Evolutionary conservation across 2,888 invertebrate species (phyloP).

Genomic region (Sylvicola cinctus): DNA sequence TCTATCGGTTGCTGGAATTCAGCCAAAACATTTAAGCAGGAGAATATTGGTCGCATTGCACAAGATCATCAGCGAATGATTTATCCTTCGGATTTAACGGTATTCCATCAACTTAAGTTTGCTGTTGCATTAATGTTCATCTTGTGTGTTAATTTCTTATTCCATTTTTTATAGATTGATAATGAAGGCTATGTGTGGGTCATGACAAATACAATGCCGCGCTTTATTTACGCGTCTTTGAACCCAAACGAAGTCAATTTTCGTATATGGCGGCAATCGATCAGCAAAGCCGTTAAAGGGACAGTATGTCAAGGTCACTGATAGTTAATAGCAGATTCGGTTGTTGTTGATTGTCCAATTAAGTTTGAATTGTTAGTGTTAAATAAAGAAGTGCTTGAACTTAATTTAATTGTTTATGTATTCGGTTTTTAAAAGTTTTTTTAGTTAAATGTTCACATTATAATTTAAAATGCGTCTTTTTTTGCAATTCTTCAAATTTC

Average conservation of each 20-base stretch:
- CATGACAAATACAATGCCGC: background rate
- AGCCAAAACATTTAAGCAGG: slow-evolving; percentile 25
- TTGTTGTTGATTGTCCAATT: too few species aligned
- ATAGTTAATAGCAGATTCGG: too few species aligned
- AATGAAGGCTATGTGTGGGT: background rate
- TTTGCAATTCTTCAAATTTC: too few species aligned
- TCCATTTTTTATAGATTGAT: background rate
- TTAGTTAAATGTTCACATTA: too few species aligned
- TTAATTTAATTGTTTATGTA: too few species aligned
- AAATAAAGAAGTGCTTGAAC: too few species aligned
- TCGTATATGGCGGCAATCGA: background rate
- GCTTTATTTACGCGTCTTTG: background rate
- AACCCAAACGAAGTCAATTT: background rate
- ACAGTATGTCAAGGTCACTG: too few species aligned
- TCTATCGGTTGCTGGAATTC: slow-evolving; percentile 60
- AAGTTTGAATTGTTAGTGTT: too few species aligned
- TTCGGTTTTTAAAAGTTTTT: too few species aligned
- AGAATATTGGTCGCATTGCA: slow-evolving; percentile 34
- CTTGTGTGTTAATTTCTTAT: too few species aligned
- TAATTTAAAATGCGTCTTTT: too few species aligned
- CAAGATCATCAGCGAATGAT: slow-evolving; percentile 37
- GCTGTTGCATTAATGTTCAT: background rate
- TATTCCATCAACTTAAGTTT: slow-evolving; percentile 9
- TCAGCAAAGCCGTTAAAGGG: too few species aligned
- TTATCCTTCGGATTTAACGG: slow-evolving; percentile 46